Evolutionary conservation across 1,140 invertebrate genomes (phyloP).

Genomic region (Grapholita molesta): DNA sequence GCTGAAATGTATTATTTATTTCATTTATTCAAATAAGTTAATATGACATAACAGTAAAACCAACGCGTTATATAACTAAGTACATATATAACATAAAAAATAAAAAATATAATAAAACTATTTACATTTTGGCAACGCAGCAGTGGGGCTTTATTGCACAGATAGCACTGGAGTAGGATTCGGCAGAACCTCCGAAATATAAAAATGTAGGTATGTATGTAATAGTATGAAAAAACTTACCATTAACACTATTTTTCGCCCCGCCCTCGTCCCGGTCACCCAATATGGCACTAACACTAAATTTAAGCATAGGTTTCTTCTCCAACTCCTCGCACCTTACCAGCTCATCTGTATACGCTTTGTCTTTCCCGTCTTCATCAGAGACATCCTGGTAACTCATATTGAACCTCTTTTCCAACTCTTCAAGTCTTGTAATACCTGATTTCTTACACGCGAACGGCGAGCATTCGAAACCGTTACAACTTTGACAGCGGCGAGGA

Average conservation of each 20-base stretch:
- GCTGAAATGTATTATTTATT: too few species aligned
- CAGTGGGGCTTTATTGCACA: too few species aligned
- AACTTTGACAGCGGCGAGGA: conserved; percentile 52
- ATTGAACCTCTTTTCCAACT: conserved; percentile 64
- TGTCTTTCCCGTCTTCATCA: conserved; percentile 52
- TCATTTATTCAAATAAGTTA: too few species aligned
- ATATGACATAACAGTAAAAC: too few species aligned
- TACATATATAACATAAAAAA: too few species aligned
- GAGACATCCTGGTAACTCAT: conserved; percentile 61
- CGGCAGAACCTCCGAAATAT: too few species aligned
- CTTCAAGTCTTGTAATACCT: conserved; percentile 56
- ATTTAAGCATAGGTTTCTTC: conserved; percentile 90
- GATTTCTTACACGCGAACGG: conserved; percentile 65
- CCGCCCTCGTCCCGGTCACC: conserved; percentile 72
- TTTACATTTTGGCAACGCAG: too few species aligned
- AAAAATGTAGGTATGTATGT: too few species aligned
- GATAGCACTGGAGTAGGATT: too few species aligned
- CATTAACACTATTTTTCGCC: conserved; percentile 44
- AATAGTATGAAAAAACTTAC: conserved; percentile 33
- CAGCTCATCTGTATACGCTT: conserved; percentile 52
- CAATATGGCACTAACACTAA: conserved; percentile 94
- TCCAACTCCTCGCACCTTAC: conserved; percentile 67
- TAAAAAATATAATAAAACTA: too few species aligned
- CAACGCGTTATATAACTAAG: too few species aligned
- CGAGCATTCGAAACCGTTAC: conserved; percentile 53